phyloP scores from a whole-genome alignment of 2,113 vertebrate species.

The Hepsetus odoe region DNA sequence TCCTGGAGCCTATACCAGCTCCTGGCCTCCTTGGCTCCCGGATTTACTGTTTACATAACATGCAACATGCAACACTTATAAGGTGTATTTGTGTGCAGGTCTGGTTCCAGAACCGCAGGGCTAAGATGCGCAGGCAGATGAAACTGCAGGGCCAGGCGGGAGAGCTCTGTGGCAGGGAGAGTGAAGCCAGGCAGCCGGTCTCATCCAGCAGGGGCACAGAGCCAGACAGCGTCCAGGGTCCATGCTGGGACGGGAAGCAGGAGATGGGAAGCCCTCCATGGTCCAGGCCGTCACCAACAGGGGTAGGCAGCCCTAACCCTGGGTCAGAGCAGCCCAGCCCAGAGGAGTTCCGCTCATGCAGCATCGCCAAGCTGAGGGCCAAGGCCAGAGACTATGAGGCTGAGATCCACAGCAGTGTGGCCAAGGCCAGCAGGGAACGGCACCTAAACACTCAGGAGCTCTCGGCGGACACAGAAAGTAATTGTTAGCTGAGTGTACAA shows the following conservation, averaged over 20 bases:
- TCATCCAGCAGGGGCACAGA: constrained; percentile 34
- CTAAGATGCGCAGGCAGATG: constrained; percentile 83
- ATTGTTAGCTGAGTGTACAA: constrained; percentile 53
- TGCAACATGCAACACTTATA: not conserved
- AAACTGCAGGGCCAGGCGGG: constrained; percentile 72
- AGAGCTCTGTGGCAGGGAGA: constrained; percentile 53
- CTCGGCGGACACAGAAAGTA: constrained; percentile 53
- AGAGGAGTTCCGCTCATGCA: constrained; percentile 75
- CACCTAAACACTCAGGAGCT: constrained; percentile 60
- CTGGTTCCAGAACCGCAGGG: constrained; percentile 86
- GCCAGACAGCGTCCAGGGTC: constrained; percentile 55
- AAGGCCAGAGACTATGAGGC: constrained; percentile 81
- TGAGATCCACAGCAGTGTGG: constrained; percentile 72
- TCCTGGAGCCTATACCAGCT: too few species aligned
- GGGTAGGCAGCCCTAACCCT: constrained; percentile 28
- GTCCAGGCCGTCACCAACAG: constrained; percentile 48
- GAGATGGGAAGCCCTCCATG: constrained; percentile 61
- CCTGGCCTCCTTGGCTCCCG: too few species aligned
- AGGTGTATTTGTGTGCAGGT: constrained; percentile 68
- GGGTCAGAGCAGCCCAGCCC: constrained; percentile 57
- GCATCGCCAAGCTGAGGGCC: constrained; percentile 79
- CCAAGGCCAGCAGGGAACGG: constrained; percentile 59
- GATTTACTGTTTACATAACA: too few species aligned
- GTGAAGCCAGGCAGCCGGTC: constrained; percentile 19
- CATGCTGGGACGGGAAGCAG: constrained; percentile 63